Evolutionary conservation across 2,888 invertebrate genomes (phyloP), one percentile per base, ranked within the genome.

Genomic region (Drymonia ruficornis): DNA sequence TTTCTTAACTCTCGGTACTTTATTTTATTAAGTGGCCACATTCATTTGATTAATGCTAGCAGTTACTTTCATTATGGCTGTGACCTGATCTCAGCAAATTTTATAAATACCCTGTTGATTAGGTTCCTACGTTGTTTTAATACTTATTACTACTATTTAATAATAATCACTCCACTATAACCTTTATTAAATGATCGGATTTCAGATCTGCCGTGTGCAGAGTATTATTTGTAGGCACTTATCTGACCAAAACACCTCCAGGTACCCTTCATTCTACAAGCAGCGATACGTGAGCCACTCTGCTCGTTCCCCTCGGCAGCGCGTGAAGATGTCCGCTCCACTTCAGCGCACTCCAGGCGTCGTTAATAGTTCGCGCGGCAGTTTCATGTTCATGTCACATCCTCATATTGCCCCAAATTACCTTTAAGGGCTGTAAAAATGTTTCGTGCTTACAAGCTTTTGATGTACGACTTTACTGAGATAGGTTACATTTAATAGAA

Each of bases 301-400:
- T 13, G 23, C 11, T 2, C 28, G 9, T 15, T 1, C 3, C 45
- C 29, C 45, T 15, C 13, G 11, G 18, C 15, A 23, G n/a, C 28
- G 34, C 34, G 15, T 47, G 16, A 47, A 47, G 47, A 47, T 31
- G 47, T 47, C 47, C 47, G 34, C 47, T 34, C 31, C 47, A 16
- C 34, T 47, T 18, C 0, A 18, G 34, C 8, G 15, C 45, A 13
- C 45, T 45, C 2, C 45, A 12, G 15, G 19, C 19, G 23, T 2
- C 45, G 45, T 15, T 45, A 45, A 45, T 28, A 45, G 45, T 45
- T 45, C 45, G 12, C 19, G 36, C 36, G 36, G 36, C 13, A 36
- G n/a, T 36, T 36, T 36, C 8, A 13, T 1, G 34, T 36, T n/a
- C 13, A 36, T 36, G 36, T 36, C n/a, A 36, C 36, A n/a, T 13